Percentiles rank a stretch among this genome's conserved stretches.
Conservation (phyloP, 2,113 vertebrate genomes). For the Fukomys damarensis region DNA sequence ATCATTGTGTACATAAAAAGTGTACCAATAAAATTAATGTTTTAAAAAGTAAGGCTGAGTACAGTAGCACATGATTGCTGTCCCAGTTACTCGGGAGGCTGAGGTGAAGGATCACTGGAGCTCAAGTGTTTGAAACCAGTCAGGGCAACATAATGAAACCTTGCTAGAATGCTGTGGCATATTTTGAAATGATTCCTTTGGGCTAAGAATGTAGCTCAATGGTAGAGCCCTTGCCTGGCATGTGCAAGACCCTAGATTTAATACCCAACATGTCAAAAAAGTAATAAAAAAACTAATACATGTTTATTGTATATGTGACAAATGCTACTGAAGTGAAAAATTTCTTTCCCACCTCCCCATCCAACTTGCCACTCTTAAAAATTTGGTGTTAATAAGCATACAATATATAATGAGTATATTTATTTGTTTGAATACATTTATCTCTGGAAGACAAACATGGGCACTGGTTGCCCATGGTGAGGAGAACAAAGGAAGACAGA, state of each 20-base stretch:
- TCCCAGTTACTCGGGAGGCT: neutral
- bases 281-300: neutral
- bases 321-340: constrained; percentile 33
- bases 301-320: neutral
- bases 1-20: neutral
- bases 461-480: neutral
- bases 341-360: neutral
- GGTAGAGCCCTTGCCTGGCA: neutral
- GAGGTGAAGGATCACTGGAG: neutral
- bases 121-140: neutral
- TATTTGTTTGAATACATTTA: constrained; percentile 24
- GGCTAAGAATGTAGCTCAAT: neutral
- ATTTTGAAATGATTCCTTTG: neutral
- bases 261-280: neutral
- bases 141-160: neutral
- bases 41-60: neutral
- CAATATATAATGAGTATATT: constrained; percentile 39
- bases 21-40: neutral
- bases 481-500: neutral
- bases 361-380: constrained; percentile 45
- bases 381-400: constrained; percentile 30
- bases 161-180: neutral
- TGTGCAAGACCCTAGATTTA: neutral
- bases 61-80: neutral
- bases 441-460: constrained; percentile 33